A percentile compares a stretch with the other conserved stretches of the same genome.
phyloP scores from a whole-genome alignment of 2,888 invertebrate species.

The Drosophila maculinotata region DNA sequence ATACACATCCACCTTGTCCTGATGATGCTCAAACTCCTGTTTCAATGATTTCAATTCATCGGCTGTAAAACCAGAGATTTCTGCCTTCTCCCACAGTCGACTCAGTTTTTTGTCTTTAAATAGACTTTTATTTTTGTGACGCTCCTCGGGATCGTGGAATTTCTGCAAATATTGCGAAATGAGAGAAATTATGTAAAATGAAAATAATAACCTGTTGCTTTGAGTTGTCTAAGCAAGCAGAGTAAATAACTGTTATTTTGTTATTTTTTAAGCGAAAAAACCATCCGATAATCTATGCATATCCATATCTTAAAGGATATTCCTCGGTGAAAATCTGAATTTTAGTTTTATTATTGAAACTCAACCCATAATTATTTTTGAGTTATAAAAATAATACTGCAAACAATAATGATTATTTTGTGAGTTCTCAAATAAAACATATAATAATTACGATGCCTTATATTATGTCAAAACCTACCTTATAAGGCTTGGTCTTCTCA shows the following conservation, averaged over 20 bases:
- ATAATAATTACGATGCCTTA: too few relatives aligned
- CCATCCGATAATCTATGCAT: too few relatives aligned
- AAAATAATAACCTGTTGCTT: conserved; percentile 12
- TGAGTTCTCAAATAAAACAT: too few relatives aligned
- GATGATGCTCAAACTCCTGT: conserved; percentile 96
- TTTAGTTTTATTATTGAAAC: too few relatives aligned
- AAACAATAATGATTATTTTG: too few relatives aligned
- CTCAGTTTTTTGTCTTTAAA: conserved; percentile 96
- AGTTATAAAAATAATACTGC: too few relatives aligned
- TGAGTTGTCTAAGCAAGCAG: too few relatives aligned
- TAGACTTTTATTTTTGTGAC: conserved; percentile 90
- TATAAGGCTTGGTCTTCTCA: conserved; percentile 84
- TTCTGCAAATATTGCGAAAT: conserved; percentile 79
- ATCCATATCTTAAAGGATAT: too few relatives aligned
- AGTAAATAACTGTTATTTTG: too few relatives aligned
- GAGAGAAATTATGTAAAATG: too few relatives aligned
- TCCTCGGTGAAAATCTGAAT: too few relatives aligned
- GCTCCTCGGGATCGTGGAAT: conserved; percentile 86
- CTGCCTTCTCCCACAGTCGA: conserved; percentile 95
- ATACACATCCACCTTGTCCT: conserved; percentile 96
- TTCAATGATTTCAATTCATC: conserved; percentile 93
- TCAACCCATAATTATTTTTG: too few relatives aligned
- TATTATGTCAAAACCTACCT: conserved; percentile 60
- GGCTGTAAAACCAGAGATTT: conserved; percentile 93
- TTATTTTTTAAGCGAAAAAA: background rate